Evolutionary conservation across 1,140 invertebrate genomes (phyloP), one percentile per base, ranked within the genome.

Genomic region (Ceratosolen fusciceps): DNA sequence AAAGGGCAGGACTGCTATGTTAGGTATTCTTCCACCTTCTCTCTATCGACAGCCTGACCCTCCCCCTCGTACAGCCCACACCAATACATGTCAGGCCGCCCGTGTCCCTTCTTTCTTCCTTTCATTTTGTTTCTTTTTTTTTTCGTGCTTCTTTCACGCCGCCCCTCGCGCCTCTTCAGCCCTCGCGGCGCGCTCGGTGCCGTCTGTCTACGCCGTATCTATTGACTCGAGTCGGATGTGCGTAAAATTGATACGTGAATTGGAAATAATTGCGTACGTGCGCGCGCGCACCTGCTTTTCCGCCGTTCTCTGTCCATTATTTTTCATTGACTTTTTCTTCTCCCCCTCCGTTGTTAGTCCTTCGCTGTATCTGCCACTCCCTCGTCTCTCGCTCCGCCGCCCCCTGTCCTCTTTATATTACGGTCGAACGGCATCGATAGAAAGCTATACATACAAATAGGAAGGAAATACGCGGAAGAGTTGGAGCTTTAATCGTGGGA

Each of bases 231-330:
- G 1, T 72, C 56, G 54, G 14, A 31, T 29, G 24, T 34, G 58
- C 71, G 72, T 67, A 49, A 79, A 73, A 74, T 67, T 79, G 77
- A 79, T 74, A 67, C 31, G 70, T 54, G 70, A 47, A 67, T 72
- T 14, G 75, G 67, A 72, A 72, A 72, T 78, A 72, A 78, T 78
- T 37, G 76, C 29, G 29, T 62, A 21, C 58, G 39, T 71, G 60
- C 58, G 29, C 21, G 10, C 9, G 19, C 31, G 3, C 3, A n/a
- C 5, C n/a, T 54, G 5, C 34, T 62, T 77, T 21, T 54, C n/a
- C n/a, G n/a, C n/a, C n/a, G n/a, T n/a, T n/a, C n/a, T 34, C 2
- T 56, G 16, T 54, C 12, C 4, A 10, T 8, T 19, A n/a, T 21
- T n/a, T 71, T 10, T 3, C 37, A 4, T 4, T 10, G 14, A 24